phyloP scores from a whole-genome alignment of 2,113 vertebrate genomes.

The Zosterops pallidus region DNA sequence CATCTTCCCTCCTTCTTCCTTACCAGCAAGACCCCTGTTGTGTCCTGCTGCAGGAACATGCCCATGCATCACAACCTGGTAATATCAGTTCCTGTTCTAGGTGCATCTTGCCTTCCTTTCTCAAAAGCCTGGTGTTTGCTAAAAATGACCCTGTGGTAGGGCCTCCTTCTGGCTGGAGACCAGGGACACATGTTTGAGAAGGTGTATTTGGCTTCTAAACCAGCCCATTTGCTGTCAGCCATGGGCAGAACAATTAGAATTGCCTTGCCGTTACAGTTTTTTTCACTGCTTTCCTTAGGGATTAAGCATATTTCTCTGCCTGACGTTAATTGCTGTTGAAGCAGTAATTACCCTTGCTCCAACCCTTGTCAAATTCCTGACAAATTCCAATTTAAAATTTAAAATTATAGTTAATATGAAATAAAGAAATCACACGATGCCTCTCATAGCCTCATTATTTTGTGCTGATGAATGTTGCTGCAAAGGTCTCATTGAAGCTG shows the following conservation, averaged over 20 bases:
- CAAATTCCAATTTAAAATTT: slow-evolving; percentile 19
- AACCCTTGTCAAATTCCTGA: slow-evolving; percentile 37
- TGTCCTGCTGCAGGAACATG: neutral
- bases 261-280: neutral
- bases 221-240: neutral
- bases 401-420: slow-evolving; percentile 57
- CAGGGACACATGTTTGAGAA: neutral
- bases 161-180: neutral
- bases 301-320: slow-evolving; percentile 1
- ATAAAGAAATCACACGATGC: neutral
- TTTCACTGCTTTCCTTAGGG: neutral
- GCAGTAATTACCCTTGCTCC: slow-evolving; percentile 31
- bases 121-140: neutral
- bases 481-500: neutral
- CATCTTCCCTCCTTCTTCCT: neutral
- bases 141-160: neutral
- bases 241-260: neutral
- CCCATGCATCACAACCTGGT: neutral
- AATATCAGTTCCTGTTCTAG: accelerated
- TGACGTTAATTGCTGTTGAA: slow-evolving; percentile 9
- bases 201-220: accelerated
- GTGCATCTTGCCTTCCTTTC: neutral
- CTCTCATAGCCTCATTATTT: slow-evolving; percentile 46
- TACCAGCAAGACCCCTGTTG: neutral
- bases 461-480: slow-evolving; percentile 43